Conservation (phyloP, 2,888 invertebrate genomes). For the Thelaira solivaga region DNA sequence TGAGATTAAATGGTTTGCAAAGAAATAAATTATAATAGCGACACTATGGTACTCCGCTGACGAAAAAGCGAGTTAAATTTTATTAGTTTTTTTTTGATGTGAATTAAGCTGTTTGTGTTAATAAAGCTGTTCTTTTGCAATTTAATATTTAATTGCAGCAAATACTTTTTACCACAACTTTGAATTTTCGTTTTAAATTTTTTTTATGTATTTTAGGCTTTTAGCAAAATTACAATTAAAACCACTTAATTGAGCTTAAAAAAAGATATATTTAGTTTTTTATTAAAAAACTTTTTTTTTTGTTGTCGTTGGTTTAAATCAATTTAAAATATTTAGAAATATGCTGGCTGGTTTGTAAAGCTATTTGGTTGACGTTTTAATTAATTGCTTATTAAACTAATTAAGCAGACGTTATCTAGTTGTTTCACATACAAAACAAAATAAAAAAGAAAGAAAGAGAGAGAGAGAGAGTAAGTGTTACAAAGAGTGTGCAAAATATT, state of each 20-base stretch:
- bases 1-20: no score
- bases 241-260: no score
- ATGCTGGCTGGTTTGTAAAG: background rate
- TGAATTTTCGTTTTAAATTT: background rate
- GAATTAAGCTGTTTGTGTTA: conserved; percentile 53
- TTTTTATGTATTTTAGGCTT: no score
- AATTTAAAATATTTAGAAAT: conserved; percentile 31
- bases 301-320: conserved; percentile 8
- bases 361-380: conserved; percentile 46
- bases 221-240: no score
- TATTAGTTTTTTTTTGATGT: no score
- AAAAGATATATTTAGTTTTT: no score
- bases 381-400: conserved; percentile 50
- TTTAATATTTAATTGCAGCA: conserved; percentile 40
- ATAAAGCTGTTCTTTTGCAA: conserved; percentile 60
- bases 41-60: no score
- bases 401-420: conserved; percentile 23
- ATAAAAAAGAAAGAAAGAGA: background rate
- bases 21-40: no score
- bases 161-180: conserved; percentile 17
- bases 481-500: no score
- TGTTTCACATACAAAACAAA: no score
- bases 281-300: no score
- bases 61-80: no score
- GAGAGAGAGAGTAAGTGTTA: background rate